A percentile compares a stretch with the other conserved stretches of the same genome.
Evolutionary conservation across 2,888 invertebrate species (phyloP).

Genomic region (Coecobrya sp.): DNA sequence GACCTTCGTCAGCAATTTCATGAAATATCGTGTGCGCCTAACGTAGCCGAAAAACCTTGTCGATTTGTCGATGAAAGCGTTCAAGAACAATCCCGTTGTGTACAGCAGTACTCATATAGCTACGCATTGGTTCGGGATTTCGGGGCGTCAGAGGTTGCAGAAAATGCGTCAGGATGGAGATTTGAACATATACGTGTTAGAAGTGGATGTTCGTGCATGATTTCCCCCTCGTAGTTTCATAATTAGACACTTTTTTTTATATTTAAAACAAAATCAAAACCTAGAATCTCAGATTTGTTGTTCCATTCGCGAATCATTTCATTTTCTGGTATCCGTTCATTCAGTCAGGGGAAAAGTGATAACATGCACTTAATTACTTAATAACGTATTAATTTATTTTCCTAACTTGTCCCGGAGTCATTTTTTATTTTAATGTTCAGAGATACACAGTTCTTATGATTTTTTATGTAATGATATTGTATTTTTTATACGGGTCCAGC

Average conservation of each 20-base stretch:
- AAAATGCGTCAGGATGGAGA: conserved; percentile 90
- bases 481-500: conserved; percentile 64
- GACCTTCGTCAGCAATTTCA: conserved; percentile 90
- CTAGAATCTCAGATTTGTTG: conserved; percentile 69
- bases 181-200: conserved; percentile 94
- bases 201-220: conserved; percentile 95
- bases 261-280: conserved; percentile 39
- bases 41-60: conserved; percentile 92
- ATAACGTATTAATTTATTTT: conserved; percentile 44
- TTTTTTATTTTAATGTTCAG: conserved; percentile 4
- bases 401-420: conserved; percentile 8
- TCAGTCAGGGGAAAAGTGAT: conserved; percentile 25
- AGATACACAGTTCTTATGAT: neutral
- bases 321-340: conserved; percentile 49
- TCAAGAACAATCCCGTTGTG: conserved; percentile 92
- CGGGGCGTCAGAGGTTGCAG: conserved; percentile 88
- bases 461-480: conserved; percentile 50
- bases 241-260: neutral
- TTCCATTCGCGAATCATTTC: conserved; percentile 42
- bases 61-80: conserved; percentile 92
- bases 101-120: conserved; percentile 94
- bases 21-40: conserved; percentile 93
- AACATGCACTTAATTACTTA: conserved; percentile 40
- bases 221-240: conserved; percentile 87
- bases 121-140: conserved; percentile 94